These are phyloP conservation scores for Plemyria rubiginata DNA, from an alignment of 2,888 invertebrate genomes.

Conservation along the genomic window DNA sequence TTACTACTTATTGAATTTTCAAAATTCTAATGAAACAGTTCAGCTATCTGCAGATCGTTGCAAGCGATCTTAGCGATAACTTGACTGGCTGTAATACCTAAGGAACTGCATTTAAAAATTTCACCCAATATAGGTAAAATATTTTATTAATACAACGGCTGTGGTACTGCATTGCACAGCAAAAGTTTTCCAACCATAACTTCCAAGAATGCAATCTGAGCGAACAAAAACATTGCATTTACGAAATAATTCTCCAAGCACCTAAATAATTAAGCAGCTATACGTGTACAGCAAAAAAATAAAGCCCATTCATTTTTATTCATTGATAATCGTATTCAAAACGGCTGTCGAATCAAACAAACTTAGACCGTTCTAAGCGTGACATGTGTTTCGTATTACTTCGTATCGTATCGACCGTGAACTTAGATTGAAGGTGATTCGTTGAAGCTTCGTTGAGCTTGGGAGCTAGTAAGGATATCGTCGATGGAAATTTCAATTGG, in stretches of 20 bases:
- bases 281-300: slow-evolving; percentile 16
- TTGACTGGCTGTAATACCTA: too few relatives aligned
- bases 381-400: slow-evolving; percentile 43
- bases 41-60: too few relatives aligned
- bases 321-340: slow-evolving; percentile 28
- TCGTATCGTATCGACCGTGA: slow-evolving; percentile 37
- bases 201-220: slow-evolving; percentile 12
- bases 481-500: too few relatives aligned
- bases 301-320: slow-evolving; percentile 31
- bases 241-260: neutral
- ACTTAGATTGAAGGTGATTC: slow-evolving; percentile 34
- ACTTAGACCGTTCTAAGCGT: slow-evolving; percentile 38
- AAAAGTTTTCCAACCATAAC: neutral
- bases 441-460: slow-evolving; percentile 16
- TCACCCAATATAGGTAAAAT: too few relatives aligned
- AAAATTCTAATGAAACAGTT: too few relatives aligned
- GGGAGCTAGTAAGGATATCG: slow-evolving; percentile 8
- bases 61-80: too few relatives aligned
- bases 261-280: neutral
- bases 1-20: too few relatives aligned
- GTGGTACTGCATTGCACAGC: too few relatives aligned
- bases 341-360: slow-evolving; percentile 43
- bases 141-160: neutral
- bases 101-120: too few relatives aligned
- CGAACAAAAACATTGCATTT: neutral